Percentiles rank a stretch among this genome's conserved stretches.
phyloP scores from a whole-genome alignment of 2,888 invertebrate species.

The Tipula unca region DNA sequence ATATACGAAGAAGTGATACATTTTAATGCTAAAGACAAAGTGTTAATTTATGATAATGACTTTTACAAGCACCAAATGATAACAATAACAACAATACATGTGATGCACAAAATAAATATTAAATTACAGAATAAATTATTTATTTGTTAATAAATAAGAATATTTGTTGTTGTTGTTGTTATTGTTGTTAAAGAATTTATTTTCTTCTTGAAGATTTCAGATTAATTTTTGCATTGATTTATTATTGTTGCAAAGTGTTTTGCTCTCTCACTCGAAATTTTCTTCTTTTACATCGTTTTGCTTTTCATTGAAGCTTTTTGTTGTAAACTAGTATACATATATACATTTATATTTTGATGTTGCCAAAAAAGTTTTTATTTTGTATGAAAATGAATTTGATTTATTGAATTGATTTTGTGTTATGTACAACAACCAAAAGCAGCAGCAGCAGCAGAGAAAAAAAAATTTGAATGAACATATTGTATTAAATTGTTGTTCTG shows the following conservation, averaged over 20 bases:
- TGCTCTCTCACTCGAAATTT: background rate
- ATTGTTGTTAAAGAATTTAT: background rate
- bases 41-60: background rate
- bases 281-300: background rate
- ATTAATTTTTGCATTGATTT: constrained; percentile 3
- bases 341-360: background rate
- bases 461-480: background rate
- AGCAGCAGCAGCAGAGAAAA: background rate
- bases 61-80: background rate
- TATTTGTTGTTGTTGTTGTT: background rate
- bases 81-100: background rate
- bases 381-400: background rate
- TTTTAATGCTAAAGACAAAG: background rate
- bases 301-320: background rate
- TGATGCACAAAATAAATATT: background rate
- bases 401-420: background rate
- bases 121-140: background rate
- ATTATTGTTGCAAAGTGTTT: background rate
- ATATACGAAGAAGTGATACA: background rate
- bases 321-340: background rate
- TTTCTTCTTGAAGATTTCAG: background rate
- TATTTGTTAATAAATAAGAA: background rate
- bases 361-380: background rate
- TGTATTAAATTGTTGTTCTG: background rate
- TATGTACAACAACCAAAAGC: background rate